These are phyloP conservation scores for Burhinus bistriatus DNA, from an alignment of 2,113 vertebrate genomes.

Conservation along the genomic window DNA sequence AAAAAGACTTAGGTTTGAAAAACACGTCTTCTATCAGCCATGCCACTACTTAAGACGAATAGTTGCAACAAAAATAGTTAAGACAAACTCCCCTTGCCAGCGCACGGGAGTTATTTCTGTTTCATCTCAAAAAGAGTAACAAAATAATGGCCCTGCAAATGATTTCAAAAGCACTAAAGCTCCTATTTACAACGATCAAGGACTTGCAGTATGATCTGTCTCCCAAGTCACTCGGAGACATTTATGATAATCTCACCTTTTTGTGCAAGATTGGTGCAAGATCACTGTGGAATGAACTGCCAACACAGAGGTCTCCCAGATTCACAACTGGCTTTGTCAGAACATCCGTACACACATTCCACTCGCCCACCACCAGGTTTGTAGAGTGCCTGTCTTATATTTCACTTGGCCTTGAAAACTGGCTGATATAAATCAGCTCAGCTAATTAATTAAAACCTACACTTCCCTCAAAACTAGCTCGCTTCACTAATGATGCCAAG, in stretches of 20 bases:
- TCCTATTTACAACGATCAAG: neutral
- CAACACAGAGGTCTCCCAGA: neutral
- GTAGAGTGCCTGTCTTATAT: neutral
- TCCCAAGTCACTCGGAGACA: neutral
- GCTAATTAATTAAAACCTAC: slow-evolving; percentile 59
- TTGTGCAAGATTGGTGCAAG: neutral
- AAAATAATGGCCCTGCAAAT: neutral
- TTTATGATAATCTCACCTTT: neutral
- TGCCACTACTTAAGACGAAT: neutral
- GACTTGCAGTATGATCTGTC: neutral
- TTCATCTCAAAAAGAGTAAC: neutral
- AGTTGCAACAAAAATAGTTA: neutral
- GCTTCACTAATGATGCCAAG: slow-evolving; percentile 57
- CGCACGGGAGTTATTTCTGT: neutral
- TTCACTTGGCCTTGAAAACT: slow-evolving; percentile 53
- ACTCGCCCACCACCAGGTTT: neutral
- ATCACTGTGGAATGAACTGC: neutral
- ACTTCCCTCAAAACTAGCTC: slow-evolving; percentile 52
- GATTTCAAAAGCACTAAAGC: neutral
- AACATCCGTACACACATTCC: neutral
- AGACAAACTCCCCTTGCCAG: neutral
- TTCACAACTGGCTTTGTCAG: neutral
- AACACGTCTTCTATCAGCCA: neutral
- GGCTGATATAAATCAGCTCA: slow-evolving; percentile 43
- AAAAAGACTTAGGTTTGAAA: neutral